Evolutionary conservation across 2,888 invertebrate species (phyloP), one percentile per base, ranked within the genome.

Genomic region (Drosophila mimetica): DNA sequence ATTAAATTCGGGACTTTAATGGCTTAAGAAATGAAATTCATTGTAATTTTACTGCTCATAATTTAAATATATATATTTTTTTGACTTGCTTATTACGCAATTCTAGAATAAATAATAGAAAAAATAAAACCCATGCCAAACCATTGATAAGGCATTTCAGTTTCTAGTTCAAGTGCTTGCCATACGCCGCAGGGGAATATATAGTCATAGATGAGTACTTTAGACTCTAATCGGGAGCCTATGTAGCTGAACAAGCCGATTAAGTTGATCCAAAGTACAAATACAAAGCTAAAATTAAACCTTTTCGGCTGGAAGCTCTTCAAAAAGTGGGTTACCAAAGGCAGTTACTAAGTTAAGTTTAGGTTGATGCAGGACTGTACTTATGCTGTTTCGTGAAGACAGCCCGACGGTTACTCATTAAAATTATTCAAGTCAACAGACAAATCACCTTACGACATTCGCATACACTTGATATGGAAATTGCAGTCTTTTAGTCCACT

Each of bases 401-500:
- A 32, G 28, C 18, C 20, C 22, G 28, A 18, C 22, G 30, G 34
- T 44, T 70, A 9, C 39, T 30, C 48, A 64, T 46, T 73, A 54
- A 73, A 41, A 16, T 28, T 34, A 39, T 47, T 51, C 36, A 30
- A 34, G 30, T 32, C 13, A 61, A 30, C 63, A 14, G 52, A 44
- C 47, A 52, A 64, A 54, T 71, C 53, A 79, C 80, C 79, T 65
- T 58, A 58, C 54, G 74, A 65, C 76, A 47, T 50, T 44, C 47
- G 75, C 71, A 83, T 83, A 83, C 41, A 86, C 86, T 83, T 54
- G 8, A 42, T 70, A 88, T 83, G 80, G 47, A 77, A 83, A 88
- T 87, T 48, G 20, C 28, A 58, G 47, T 42, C 28, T 51, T 42
- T 37, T 20, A 42, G 28, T 63, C 16, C 20, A 60, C 54, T 50